Evolutionary conservation across 2,797 vertebrate genomes (phyloP).

Genomic region (Sparus aurata): DNA sequence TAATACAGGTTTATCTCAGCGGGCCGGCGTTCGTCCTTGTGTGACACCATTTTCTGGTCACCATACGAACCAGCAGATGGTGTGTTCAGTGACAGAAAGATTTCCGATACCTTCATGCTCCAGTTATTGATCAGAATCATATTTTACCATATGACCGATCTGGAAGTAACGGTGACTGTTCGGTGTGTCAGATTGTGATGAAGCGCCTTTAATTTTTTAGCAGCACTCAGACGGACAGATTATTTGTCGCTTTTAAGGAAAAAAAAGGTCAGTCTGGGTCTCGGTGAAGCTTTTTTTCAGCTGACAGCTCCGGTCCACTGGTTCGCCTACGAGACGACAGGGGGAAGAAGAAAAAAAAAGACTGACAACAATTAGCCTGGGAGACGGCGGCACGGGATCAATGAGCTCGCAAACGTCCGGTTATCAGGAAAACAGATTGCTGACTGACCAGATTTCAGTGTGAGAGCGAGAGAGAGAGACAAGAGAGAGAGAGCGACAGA

Average conservation of each 20-base stretch:
- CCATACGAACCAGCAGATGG: conserved; percentile 37
- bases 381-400: conserved; percentile 39
- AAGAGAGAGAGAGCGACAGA: conserved; percentile 42
- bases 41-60: conserved; percentile 25
- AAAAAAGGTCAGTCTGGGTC: conserved; percentile 24
- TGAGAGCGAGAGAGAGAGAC: conserved; percentile 30
- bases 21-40: not conserved
- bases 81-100: conserved; percentile 33
- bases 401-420: conserved; percentile 46
- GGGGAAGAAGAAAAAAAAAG: conserved; percentile 15
- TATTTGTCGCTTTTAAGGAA: conserved; percentile 5
- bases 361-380: conserved; percentile 38
- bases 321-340: conserved; percentile 35
- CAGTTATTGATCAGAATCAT: conserved; percentile 30
- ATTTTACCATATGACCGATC: not conserved
- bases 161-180: not conserved
- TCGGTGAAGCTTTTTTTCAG: not conserved
- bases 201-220: not conserved
- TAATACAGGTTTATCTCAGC: not conserved
- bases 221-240: not conserved
- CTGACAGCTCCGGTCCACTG: conserved; percentile 32
- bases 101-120: conserved; percentile 37
- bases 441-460: conserved; percentile 66
- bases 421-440: conserved; percentile 69
- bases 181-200: not conserved